phyloP scores from a whole-genome alignment of 2,888 invertebrate species.

The Chrysotoxum bicinctum region DNA sequence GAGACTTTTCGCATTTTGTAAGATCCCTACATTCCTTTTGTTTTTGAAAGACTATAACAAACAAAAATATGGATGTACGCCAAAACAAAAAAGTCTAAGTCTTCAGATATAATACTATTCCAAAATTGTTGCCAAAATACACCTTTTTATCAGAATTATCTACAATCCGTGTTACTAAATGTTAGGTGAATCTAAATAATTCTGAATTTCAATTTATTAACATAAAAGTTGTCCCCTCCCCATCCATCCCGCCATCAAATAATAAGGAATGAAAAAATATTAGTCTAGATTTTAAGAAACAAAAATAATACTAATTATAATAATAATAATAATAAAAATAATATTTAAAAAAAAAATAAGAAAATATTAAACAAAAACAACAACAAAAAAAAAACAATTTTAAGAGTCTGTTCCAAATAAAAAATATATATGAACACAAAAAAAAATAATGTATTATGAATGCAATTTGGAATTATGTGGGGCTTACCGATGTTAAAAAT shows the following conservation, averaged over 20 bases:
- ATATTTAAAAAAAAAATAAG: background rate
- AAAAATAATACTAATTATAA: background rate
- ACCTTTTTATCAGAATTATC: conserved; percentile 15
- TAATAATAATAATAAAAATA: background rate
- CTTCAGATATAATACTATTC: conserved; percentile 36
- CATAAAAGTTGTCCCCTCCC: conserved; percentile 8
- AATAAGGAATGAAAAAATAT: conserved; percentile 35
- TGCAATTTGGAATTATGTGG: conserved; percentile 68
- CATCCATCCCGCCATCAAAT: conserved; percentile 30
- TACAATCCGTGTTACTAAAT: conserved; percentile 27
- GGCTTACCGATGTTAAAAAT: conserved; percentile 49
- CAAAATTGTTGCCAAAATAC: conserved; percentile 65
- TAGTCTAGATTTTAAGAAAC: conserved; percentile 58
- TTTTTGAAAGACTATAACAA: conserved; percentile 18
- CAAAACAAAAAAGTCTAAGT: conserved; percentile 41
- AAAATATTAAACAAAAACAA: background rate
- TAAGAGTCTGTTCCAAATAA: conserved; percentile 65
- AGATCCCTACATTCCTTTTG: conserved; percentile 7
- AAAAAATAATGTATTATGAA: conserved; percentile 39
- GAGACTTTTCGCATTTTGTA: conserved; percentile 31
- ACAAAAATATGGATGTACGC: conserved; percentile 34
- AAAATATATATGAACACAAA: conserved; percentile 40
- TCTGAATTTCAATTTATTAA: conserved; percentile 27
- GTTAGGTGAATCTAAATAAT: conserved; percentile 28
- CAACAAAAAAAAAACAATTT: conserved; percentile 20